These are phyloP conservation scores for Podocnemis expansa DNA, from an alignment of 2,113 vertebrate genomes.

Conservation along the genomic window DNA sequence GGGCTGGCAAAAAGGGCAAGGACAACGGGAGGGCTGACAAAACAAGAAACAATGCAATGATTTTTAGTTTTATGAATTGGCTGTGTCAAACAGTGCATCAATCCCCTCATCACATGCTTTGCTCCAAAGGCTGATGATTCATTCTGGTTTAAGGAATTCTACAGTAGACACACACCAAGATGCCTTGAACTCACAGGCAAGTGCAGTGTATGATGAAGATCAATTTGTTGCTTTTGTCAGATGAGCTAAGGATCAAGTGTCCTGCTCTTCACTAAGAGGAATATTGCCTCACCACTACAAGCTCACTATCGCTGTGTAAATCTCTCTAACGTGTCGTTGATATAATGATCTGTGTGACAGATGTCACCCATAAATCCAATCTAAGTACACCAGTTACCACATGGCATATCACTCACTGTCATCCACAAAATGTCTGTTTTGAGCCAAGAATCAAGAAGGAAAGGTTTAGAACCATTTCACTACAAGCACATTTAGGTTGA, in stretches of 20 bases:
- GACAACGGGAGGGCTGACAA: background rate
- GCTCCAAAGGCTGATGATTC: background rate
- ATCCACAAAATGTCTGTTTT: constrained; percentile 52
- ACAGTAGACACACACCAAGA: fast-evolving
- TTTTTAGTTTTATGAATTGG: background rate
- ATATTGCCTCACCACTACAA: background rate
- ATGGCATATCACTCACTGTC: constrained; percentile 61
- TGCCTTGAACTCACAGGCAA: background rate
- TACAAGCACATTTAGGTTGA: background rate
- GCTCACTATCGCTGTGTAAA: constrained; percentile 53
- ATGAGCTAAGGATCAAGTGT: background rate
- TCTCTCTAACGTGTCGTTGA: constrained; percentile 56
- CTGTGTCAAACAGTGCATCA: background rate
- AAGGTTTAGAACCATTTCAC: constrained; percentile 21
- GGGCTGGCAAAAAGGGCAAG: fast-evolving
- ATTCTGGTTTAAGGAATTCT: background rate
- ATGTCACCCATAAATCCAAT: constrained; percentile 67
- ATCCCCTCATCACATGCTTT: background rate
- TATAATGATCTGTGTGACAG: constrained; percentile 57
- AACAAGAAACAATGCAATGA: background rate
- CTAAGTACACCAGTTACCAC: constrained; percentile 60
- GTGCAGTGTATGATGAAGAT: background rate
- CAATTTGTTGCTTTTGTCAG: background rate
- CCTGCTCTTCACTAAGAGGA: background rate
- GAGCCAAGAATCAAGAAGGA: constrained; percentile 49